Conservation (phyloP, 2,797 vertebrate genomes). For the Oreochromis grahami region DNA sequence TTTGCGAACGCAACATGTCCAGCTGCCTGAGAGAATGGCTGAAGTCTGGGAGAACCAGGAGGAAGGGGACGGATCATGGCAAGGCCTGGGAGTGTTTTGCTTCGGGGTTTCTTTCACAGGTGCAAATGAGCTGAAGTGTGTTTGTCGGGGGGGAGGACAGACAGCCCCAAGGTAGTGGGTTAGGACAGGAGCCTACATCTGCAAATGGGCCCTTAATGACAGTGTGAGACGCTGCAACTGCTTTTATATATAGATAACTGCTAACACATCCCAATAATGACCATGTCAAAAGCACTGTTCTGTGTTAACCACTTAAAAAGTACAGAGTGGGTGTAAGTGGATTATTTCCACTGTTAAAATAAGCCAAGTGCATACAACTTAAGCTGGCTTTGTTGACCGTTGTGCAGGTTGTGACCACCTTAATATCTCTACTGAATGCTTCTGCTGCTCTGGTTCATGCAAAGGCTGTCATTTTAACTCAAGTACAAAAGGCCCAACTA, state of each 20-base stretch:
- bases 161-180: background rate
- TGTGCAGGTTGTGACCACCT: background rate
- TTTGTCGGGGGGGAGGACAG: background rate
- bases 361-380: background rate
- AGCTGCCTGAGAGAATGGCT: slow-evolving; percentile 16
- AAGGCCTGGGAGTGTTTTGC: slow-evolving; percentile 27
- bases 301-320: background rate
- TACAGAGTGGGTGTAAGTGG: background rate
- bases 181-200: background rate
- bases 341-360: background rate
- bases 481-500: background rate
- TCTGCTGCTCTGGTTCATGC: slow-evolving; percentile 16
- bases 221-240: slow-evolving; percentile 25
- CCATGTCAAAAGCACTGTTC: background rate
- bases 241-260: slow-evolving; percentile 28
- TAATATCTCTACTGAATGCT: background rate
- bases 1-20: slow-evolving; percentile 19
- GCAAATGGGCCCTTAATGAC: slow-evolving; percentile 35
- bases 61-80: slow-evolving; percentile 38
- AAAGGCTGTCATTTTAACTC: background rate
- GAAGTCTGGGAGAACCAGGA: background rate
- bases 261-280: background rate
- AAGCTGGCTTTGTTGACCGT: background rate
- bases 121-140: slow-evolving; percentile 57
- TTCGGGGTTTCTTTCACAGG: slow-evolving; percentile 51